phyloP scores from a whole-genome alignment of 64 coral and sea anemone species.

The Catalaphyllia jardinei region DNA sequence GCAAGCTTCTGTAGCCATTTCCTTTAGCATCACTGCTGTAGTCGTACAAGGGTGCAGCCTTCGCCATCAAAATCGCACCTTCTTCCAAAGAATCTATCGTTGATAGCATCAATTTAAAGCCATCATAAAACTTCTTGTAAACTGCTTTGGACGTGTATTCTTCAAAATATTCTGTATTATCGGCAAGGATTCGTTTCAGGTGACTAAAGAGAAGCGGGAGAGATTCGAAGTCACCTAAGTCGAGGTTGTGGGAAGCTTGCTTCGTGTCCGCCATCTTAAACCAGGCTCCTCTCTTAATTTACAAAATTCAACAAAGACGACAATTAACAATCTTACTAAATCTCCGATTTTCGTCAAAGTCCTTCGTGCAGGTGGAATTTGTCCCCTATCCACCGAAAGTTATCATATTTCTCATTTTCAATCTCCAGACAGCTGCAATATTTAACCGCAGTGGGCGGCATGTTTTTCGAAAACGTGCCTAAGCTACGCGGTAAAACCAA shows the following conservation, averaged over 20 bases:
- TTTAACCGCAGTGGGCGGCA: background rate
- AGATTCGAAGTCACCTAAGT: constrained; percentile 55
- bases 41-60: constrained; percentile 67
- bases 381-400: background rate
- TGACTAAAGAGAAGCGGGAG: constrained; percentile 69
- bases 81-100: constrained; percentile 63
- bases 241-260: background rate
- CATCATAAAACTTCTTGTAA: constrained; percentile 72
- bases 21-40: constrained; percentile 84
- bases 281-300: no score
- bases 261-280: constrained; percentile 19
- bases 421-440: background rate
- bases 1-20: constrained; percentile 87
- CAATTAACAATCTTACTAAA: background rate
- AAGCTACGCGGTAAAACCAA: background rate
- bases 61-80: constrained; percentile 32
- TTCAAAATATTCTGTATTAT: constrained; percentile 77
- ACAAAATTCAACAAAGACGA: background rate
- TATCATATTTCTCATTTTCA: background rate
- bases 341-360: constrained; percentile 6
- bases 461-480: background rate
- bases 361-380: background rate
- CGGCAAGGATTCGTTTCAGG: constrained; percentile 60
- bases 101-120: constrained; percentile 63
- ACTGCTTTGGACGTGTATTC: constrained; percentile 63